Conservation (phyloP, 2,113 vertebrate genomes). For the Peromyscus californicus region DNA sequence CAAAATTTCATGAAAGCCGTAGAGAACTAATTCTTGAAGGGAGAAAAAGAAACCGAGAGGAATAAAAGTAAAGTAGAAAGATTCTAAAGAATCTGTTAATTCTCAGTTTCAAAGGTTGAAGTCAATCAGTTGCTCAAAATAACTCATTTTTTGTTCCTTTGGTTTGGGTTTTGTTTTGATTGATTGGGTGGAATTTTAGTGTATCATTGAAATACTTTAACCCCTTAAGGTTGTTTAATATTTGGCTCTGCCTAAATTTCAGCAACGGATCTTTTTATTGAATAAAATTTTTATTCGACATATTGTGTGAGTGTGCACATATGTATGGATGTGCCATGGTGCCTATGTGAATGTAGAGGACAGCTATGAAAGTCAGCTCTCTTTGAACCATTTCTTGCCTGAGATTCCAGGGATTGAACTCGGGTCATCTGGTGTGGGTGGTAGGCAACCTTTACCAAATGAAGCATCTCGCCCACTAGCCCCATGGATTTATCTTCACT, state of each 20-base stretch:
- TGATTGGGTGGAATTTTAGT: not conserved
- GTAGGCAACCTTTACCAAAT: not conserved
- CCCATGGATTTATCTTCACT: not conserved
- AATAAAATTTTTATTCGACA: not conserved
- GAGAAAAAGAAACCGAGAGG: not conserved
- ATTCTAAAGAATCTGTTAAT: not conserved
- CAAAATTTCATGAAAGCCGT: not conserved
- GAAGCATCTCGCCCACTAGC: not conserved
- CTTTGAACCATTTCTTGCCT: not conserved
- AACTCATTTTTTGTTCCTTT: not conserved
- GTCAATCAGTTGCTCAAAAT: not conserved
- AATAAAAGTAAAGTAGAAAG: not conserved
- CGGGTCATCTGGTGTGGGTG: not conserved
- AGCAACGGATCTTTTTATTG: not conserved
- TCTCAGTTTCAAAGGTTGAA: not conserved
- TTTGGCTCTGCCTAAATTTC: slow-evolving; percentile 21
- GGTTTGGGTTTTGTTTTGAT: not conserved
- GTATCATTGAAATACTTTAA: slow-evolving; percentile 4
- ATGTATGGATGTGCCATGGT: not conserved
- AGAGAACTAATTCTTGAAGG: not conserved
- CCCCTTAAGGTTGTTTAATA: not conserved
- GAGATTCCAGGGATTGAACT: not conserved
- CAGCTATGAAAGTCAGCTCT: not conserved
- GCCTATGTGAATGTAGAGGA: not conserved
- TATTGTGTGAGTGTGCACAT: not conserved